Evolutionary conservation across 2,888 invertebrate genomes (phyloP), one percentile per base, ranked within the genome.

Genomic region (Tanypteryx hageni): DNA sequence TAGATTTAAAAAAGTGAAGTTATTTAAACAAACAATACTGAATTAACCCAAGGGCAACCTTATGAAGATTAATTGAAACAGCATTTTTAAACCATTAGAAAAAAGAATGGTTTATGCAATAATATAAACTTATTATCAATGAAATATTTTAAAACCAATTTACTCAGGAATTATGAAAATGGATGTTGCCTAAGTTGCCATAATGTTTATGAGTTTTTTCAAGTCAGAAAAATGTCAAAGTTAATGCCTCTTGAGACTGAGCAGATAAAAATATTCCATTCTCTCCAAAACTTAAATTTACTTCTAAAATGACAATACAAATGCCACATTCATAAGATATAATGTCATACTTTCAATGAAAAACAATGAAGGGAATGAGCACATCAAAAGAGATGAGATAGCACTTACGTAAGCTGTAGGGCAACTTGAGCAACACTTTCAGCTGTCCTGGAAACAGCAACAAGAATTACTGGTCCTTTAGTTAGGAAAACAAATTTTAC

Each of bases 401-500:
- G 44, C 93, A 96, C 97, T 96, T 96, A 99, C 97, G 97, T 98
- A 93, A 99, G 96, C 95, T 99, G 99, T 94, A 98, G 95, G 92
- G 97, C 97, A 92, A 99, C 95, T 94, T 99, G 99, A 9, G 97
- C 96, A 85, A 97, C 97, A 94, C 98, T 98, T 95, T 99, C 98
- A 92, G 97, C 96, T 0, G 97, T 97, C 91, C 95, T 94, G 0
- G 98, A 98, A 0, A 98, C 97, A 0, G 98, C 98, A 0, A 98
- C 98, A 94, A 99, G 96, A 94, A 99, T 99, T 64, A 99, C 95
- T 0, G 99, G 99, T 92, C 98, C 98, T 94, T 98, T 98, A 7
- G 98, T 97, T 92, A 99, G 95, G 95, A 99, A 99, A 59, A 99
- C 99, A 94, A 99, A 98, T 94, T 97, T 97, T 93, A 98, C 98